Evolutionary conservation across 2,888 invertebrate species (phyloP), one percentile per base, ranked within the genome.

Genomic region (Pammene aurita): DNA sequence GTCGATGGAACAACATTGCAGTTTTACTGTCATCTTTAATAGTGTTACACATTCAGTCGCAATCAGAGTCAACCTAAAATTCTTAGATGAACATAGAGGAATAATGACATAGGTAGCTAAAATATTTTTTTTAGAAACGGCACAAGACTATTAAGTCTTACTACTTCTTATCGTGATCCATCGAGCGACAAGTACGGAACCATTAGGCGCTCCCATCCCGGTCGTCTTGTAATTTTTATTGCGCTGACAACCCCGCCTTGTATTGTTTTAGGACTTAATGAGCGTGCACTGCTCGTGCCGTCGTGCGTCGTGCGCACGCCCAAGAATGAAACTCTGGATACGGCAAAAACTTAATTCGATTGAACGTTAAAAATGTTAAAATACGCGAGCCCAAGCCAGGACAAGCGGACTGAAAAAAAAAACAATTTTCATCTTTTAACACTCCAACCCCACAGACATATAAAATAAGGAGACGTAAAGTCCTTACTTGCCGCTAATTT

Each of bases 141-240:
- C 42, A 42, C 44, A 44, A 50, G 57, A 5, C 5, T n/a, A 44
- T 6, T 6, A 9, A 26, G 26, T 2, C 26, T 26, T 2, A 26
- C 26, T 26, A 26, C 26, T 69, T 72, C 79, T 82, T 80, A 84
- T 80, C 78, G 78, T 80, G 79, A 77, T 76, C 76, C 78, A 82
- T 78, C 80, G 78, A 55, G 64, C 63, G 70, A 72, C 69, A 71
- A 71, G 79, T 81, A 80, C 73, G 77, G 77, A 79, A 78, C 84
- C 82, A 89, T 89, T 88, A 88, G 88, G 85, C 90, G 80, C 91
- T 83, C 91, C 91, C 90, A 88, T 91, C 87, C 85, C 85, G 84
- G 80, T 77, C 80, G 82, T 88, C 87, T 89, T 87, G 86, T 87
- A 86, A 86, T 88, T 89, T 90, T 90, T 89, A 89, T 86, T 87